Percentiles rank a stretch among this genome's conserved stretches.
Conservation (phyloP, 1,140 invertebrate genomes). For the Planococcus citri region DNA sequence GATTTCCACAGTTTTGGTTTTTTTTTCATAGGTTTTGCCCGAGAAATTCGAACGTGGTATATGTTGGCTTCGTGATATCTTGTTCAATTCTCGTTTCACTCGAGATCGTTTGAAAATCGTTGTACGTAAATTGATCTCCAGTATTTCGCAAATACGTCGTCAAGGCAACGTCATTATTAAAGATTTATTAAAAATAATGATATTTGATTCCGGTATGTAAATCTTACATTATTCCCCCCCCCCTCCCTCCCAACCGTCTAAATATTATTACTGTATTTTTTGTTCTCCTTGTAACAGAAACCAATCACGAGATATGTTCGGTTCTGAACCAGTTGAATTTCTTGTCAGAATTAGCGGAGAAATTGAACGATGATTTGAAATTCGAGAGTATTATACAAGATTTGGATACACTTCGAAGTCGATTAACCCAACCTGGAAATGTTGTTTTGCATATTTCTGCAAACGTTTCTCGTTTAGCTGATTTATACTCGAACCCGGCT, state of each 20-base stretch:
- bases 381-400: slow-evolving; percentile 40
- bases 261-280: neutral
- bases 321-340: slow-evolving; percentile 66
- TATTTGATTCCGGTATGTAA: slow-evolving; percentile 48
- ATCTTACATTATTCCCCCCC: neutral
- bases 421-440: slow-evolving; percentile 45
- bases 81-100: slow-evolving; percentile 56
- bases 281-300: slow-evolving; percentile 41
- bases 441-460: slow-evolving; percentile 56
- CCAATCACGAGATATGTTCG: slow-evolving; percentile 53
- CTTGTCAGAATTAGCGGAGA: slow-evolving; percentile 48
- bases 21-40: slow-evolving; percentile 50
- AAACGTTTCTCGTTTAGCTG: slow-evolving; percentile 47
- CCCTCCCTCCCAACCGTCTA: neutral
- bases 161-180: slow-evolving; percentile 45
- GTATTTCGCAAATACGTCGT: slow-evolving; percentile 55
- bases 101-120: slow-evolving; percentile 60
- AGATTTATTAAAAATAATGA: slow-evolving; percentile 47
- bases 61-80: slow-evolving; percentile 59
- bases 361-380: slow-evolving; percentile 42
- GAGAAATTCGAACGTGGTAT: slow-evolving; percentile 61
- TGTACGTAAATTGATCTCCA: slow-evolving; percentile 60
- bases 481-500: slow-evolving; percentile 36
- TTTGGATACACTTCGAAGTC: slow-evolving; percentile 46
- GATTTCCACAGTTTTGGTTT: too few relatives aligned